These are phyloP conservation scores for Spodoptera littoralis DNA, from an alignment of 2,888 invertebrate genomes.

Conservation along the genomic window DNA sequence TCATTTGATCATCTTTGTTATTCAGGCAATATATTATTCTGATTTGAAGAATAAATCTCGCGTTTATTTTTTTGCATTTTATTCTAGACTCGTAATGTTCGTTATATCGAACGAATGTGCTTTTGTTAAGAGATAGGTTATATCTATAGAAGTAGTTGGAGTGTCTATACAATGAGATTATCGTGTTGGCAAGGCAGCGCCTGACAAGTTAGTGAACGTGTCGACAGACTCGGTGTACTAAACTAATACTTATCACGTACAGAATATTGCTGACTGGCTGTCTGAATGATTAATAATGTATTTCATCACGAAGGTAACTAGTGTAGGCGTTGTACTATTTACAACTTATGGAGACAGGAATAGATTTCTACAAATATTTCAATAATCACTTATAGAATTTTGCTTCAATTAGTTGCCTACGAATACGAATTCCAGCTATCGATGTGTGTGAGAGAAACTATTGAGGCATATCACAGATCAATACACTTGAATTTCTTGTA, in stretches of 20 bases:
- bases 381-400: constrained; percentile 16
- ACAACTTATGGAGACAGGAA: not conserved
- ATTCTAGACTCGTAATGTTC: constrained; percentile 13
- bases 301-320: constrained; percentile 4
- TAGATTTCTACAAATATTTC: constrained; percentile 2
- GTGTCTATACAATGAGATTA: constrained; percentile 52
- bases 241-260: constrained; percentile 40
- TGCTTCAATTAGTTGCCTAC: constrained; percentile 3
- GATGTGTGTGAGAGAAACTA: too few species aligned
- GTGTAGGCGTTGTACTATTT: constrained; percentile 6
- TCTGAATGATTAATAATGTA: constrained; percentile 14
- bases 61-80: constrained; percentile 27
- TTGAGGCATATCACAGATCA: too few species aligned
- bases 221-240: constrained; percentile 37
- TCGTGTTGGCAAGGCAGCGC: constrained; percentile 44
- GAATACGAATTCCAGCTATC: too few species aligned
- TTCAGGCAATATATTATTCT: constrained; percentile 46
- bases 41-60: constrained; percentile 43
- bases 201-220: constrained; percentile 40
- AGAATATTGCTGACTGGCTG: constrained; percentile 21
- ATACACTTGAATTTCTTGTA: too few species aligned
- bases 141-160: constrained; percentile 30
- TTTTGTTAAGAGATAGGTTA: constrained; percentile 14
- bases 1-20: constrained; percentile 55
- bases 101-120: constrained; percentile 21